Evolutionary conservation across 2,888 invertebrate genomes (phyloP).

Genomic region (Lobophora halterata): DNA sequence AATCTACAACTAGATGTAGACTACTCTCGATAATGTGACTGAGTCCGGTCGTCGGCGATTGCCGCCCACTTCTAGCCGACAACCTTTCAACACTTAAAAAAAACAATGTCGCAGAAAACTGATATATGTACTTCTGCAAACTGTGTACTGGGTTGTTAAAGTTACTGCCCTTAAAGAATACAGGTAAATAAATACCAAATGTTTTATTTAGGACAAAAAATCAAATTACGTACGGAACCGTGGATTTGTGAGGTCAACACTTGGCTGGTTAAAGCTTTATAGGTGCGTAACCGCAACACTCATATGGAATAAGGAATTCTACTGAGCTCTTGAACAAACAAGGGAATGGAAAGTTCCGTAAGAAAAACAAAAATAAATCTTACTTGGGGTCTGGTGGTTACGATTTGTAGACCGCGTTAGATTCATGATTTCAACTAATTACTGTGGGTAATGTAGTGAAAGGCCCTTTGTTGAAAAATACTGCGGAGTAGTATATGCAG

Average conservation of each 20-base stretch:
- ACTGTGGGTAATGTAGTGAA: constrained; percentile 40
- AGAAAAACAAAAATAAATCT: constrained; percentile 76
- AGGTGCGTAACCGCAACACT: constrained; percentile 34
- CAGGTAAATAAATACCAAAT: no score
- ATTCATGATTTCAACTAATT: constrained; percentile 56
- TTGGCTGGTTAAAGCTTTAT: constrained; percentile 1
- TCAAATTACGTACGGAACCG: not conserved
- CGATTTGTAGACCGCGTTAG: constrained; percentile 47
- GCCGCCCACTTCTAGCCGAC: no score
- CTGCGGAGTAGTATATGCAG: not conserved
- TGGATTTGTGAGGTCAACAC: not conserved
- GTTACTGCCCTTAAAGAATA: no score
- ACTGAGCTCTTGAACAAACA: constrained; percentile 67
- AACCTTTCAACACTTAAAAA: no score
- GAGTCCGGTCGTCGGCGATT: no score
- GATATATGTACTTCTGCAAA: no score
- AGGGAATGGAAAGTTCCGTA: constrained; percentile 65
- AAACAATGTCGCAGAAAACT: no score
- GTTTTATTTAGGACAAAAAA: no score
- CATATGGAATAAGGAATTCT: constrained; percentile 41
- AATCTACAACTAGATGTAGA: no score
- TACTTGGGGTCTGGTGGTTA: constrained; percentile 55
- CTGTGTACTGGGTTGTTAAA: no score
- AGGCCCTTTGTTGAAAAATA: constrained; percentile 9
- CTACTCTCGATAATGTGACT: no score